Percentiles rank a stretch among this genome's conserved stretches.
Evolutionary conservation across 2,888 invertebrate species (phyloP).

Genomic region (Stratiomys singularior): DNA sequence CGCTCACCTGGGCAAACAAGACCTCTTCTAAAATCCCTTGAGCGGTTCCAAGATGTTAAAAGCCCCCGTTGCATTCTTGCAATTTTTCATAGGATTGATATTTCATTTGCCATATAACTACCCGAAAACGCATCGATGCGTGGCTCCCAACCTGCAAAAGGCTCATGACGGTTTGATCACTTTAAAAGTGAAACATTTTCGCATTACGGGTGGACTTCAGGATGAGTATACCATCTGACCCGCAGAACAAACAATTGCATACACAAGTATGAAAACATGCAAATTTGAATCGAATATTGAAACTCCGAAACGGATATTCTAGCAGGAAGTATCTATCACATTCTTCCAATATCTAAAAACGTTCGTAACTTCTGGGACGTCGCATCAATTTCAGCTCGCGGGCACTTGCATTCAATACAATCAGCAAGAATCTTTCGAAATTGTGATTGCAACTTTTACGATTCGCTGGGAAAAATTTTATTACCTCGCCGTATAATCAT

Average conservation of each 20-base stretch:
- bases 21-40: conserved; percentile 33
- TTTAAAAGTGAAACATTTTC: too few species aligned
- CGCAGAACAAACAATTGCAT: too few species aligned
- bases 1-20: conserved; percentile 46
- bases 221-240: too few species aligned
- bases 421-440: background rate
- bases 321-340: too few species aligned
- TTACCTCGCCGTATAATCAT: conserved; percentile 24
- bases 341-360: too few species aligned
- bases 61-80: background rate
- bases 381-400: too few species aligned
- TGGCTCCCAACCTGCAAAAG: background rate
- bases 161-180: too few species aligned
- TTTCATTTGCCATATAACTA: background rate
- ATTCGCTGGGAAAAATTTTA: conserved; percentile 35
- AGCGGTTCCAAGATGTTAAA: background rate
- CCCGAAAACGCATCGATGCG: background rate
- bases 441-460: conserved; percentile 35
- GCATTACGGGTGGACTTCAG: too few species aligned
- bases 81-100: background rate
- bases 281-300: too few species aligned
- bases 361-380: background rate
- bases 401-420: background rate
- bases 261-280: too few species aligned
- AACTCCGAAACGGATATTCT: too few species aligned